Conservation (phyloP, 2,888 invertebrate genomes). For the Agrochola lychnidis region DNA sequence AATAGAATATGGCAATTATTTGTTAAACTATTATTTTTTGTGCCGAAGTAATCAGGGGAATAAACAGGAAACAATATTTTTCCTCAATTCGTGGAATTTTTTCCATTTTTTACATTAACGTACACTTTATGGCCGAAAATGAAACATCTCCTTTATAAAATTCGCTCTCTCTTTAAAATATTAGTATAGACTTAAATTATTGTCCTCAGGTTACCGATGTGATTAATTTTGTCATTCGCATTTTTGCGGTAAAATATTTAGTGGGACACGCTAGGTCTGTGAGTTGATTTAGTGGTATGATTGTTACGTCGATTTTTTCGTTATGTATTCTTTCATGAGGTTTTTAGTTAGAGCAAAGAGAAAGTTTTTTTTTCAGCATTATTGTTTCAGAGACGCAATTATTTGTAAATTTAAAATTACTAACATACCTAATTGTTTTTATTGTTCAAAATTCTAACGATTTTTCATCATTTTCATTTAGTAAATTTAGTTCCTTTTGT, state of each 20-base stretch:
- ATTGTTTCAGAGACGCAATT: background rate
- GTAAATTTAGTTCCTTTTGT: background rate
- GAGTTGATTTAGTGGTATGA: constrained; percentile 29
- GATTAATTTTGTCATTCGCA: constrained; percentile 46
- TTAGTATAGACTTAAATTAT: background rate
- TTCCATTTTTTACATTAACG: too few relatives aligned
- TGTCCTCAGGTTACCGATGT: constrained; percentile 10
- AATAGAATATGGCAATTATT: too few relatives aligned
- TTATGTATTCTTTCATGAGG: background rate
- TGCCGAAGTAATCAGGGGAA: too few relatives aligned
- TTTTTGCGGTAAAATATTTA: constrained; percentile 23
- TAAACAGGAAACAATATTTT: too few relatives aligned
- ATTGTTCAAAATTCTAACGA: background rate
- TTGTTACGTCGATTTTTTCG: background rate
- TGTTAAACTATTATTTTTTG: too few relatives aligned
- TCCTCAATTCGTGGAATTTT: too few relatives aligned
- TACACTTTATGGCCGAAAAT: too few relatives aligned
- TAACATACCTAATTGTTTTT: background rate
- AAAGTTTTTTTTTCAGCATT: background rate
- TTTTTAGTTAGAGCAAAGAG: background rate
- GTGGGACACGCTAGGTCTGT: constrained; percentile 36
- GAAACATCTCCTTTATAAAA: too few relatives aligned
- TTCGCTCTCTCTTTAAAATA: too few relatives aligned
- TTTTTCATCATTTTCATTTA: background rate
- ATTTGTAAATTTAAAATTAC: background rate